Percentiles rank a stretch among this genome's conserved stretches.
Conservation (phyloP, 1,140 invertebrate species). For the Trypoxylus dichotomus region DNA sequence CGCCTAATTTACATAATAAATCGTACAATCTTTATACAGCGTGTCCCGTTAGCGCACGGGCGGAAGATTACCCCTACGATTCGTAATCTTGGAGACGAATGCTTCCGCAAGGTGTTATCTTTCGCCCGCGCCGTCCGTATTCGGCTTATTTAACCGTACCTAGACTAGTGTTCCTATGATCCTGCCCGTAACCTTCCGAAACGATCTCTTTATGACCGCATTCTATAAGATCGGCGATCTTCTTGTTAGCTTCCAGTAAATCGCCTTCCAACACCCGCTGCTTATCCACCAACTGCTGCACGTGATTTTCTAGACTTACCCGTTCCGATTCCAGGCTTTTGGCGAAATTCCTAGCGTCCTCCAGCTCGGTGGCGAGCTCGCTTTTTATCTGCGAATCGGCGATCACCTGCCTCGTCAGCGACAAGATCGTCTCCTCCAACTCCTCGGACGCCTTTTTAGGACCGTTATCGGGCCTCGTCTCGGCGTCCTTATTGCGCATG, state of each 20-base stretch:
- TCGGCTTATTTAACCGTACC: not conserved
- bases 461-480: constrained; percentile 31
- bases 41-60: no score
- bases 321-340: constrained; percentile 58
- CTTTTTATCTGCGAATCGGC: constrained; percentile 45
- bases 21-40: no score
- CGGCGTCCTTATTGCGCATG: constrained; percentile 32
- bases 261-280: constrained; percentile 59
- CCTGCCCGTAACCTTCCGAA: constrained; percentile 65
- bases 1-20: constrained; percentile 37
- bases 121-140: not conserved
- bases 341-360: constrained; percentile 56
- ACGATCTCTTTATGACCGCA: constrained; percentile 63
- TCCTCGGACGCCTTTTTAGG: not conserved
- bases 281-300: constrained; percentile 58
- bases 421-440: constrained; percentile 39
- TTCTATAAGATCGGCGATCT: constrained; percentile 60
- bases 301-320: constrained; percentile 59
- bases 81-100: no score
- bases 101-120: no score
- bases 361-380: constrained; percentile 40
- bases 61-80: no score
- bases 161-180: constrained; percentile 29
- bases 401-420: constrained; percentile 44
- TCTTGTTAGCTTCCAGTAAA: constrained; percentile 59